These are phyloP conservation scores for Myotis lucifugus DNA, from an alignment of 2,113 vertebrate genomes.

Conservation along the genomic window DNA sequence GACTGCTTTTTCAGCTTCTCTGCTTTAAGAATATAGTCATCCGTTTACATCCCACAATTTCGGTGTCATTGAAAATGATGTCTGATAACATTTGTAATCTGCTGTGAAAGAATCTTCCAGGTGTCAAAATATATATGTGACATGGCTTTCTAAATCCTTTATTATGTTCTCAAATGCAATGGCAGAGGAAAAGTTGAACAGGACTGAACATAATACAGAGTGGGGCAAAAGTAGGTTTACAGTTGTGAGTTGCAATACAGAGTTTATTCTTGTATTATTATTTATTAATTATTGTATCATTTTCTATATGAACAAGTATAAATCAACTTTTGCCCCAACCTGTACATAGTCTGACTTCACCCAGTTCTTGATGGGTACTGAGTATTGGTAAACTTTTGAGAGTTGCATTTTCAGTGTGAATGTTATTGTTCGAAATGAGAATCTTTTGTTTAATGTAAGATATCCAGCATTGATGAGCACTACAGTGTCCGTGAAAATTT, in stretches of 20 bases:
- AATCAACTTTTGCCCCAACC: neutral
- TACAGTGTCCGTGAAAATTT: neutral
- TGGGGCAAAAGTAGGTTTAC: neutral
- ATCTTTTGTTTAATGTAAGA: neutral
- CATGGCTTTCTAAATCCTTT: neutral
- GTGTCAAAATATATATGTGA: slow-evolving; percentile 5
- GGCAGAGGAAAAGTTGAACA: neutral
- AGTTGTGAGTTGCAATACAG: neutral
- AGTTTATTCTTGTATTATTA: neutral
- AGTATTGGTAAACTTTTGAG: neutral
- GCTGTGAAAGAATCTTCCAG: neutral
- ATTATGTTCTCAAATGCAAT: neutral
- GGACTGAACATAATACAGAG: neutral
- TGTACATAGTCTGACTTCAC: neutral
- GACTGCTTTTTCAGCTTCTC: neutral
- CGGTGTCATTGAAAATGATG: slow-evolving; percentile 32
- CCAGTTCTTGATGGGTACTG: neutral
- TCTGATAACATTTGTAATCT: neutral
- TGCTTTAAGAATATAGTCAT: slow-evolving; percentile 6
- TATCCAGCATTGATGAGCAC: neutral
- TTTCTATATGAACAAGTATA: neutral
- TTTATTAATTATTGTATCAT: neutral
- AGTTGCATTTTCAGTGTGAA: neutral
- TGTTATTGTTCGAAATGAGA: neutral
- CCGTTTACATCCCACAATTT: neutral